A percentile compares a stretch with the other conserved stretches of the same genome.
phyloP scores from a whole-genome alignment of 2,797 vertebrate genomes.

The Clarias laeviceps region DNA sequence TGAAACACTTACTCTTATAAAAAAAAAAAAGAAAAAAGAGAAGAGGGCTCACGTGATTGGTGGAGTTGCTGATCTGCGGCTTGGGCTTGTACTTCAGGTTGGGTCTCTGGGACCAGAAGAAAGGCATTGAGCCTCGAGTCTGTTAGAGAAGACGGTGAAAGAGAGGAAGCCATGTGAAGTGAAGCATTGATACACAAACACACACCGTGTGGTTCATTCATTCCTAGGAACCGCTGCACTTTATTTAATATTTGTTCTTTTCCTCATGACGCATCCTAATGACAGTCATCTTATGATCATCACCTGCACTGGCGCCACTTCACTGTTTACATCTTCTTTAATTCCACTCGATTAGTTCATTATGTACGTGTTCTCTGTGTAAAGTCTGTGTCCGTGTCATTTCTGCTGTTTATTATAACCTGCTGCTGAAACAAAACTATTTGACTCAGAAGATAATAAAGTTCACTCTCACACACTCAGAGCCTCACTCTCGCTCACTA shows the following conservation, averaged over 20 bases:
- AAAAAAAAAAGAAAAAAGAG: too few species aligned
- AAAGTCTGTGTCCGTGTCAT: background rate
- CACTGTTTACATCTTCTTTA: background rate
- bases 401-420: background rate
- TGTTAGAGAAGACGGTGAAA: slow-evolving; percentile 56
- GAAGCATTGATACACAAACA: background rate
- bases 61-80: slow-evolving; percentile 91
- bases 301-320: too few species aligned
- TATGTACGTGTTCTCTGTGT: background rate
- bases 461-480: too few species aligned
- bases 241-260: background rate
- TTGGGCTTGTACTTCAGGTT: slow-evolving; percentile 97
- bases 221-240: background rate
- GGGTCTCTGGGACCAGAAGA: slow-evolving; percentile 98
- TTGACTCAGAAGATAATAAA: background rate
- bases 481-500: too few species aligned
- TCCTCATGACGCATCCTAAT: background rate
- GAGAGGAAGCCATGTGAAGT: background rate
- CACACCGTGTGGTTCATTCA: background rate
- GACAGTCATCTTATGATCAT: too few species aligned
- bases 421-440: background rate
- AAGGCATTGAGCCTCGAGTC: slow-evolving; percentile 97
- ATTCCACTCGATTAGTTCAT: background rate
- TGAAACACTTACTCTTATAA: background rate
- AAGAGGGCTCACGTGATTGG: slow-evolving; percentile 85